Evolutionary conservation across 2,113 vertebrate genomes (phyloP), one percentile per base, ranked within the genome.

Genomic region (Vireo altiloquus): DNA sequence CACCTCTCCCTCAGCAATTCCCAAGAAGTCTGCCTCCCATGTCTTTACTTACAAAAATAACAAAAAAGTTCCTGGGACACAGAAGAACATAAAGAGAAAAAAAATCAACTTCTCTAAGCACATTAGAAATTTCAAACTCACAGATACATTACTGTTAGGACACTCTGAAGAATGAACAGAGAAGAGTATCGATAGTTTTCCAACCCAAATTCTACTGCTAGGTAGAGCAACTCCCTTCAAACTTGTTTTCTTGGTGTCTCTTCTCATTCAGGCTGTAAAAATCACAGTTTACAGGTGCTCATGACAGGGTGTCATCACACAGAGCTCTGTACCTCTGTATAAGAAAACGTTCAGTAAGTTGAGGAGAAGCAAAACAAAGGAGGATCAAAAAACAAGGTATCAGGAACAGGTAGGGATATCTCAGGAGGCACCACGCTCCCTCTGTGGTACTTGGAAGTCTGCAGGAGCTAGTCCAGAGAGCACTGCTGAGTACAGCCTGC

Each of bases 241-340:
- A 71, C n/a, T 49, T 46, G 15, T 19, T 66, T 76, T 27, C 39
- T 52, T 40, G 10, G 1, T 8, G 7, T 59, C 15, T 65, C 46
- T 82, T 86, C 42, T 71, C 35, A 59, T 65, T 49, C 57, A 94
- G 52, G 64, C 49, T 46, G 21, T 24, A 75, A 80, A 72, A 82
- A 17, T 5, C 7, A 9, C 7, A 52, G 13, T 27, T 52, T 57
- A 65, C 49, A 82, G 78, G 40, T 57, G 46, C 54, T 75, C 16
- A 28, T 65, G 77, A 53, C 23, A 87, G 22, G 11, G 49, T 31
- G 92, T 69, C 65, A 79, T 17, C 66, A 72, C 0, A 4, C 40
- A 93, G 27, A 63, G 39, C 31, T 40, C 47, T 0, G 0, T 30
- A 7, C 11, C 28, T 22, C 22, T 1, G 0, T 28, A 1, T 22